Conservation (phyloP, 1,140 invertebrate species). For the Atta texana region DNA sequence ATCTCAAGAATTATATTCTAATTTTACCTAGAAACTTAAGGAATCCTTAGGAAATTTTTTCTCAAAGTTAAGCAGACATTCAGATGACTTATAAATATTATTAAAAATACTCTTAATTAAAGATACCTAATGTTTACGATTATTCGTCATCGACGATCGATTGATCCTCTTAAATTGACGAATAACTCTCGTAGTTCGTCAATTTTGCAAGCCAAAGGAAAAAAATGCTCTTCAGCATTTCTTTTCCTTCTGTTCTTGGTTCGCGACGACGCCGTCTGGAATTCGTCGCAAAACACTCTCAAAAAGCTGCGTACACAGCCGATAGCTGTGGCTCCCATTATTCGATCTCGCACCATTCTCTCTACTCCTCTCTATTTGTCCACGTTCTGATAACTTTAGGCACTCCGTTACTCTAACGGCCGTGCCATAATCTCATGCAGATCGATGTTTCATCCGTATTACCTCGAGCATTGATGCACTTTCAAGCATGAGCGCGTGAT, state of each 20-base stretch:
- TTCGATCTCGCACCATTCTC: not conserved
- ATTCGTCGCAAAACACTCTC: constrained; percentile 66
- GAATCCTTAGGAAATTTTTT: not conserved
- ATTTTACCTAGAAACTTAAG: not conserved
- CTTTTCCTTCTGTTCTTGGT: not conserved
- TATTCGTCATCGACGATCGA: not conserved
- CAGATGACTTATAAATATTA: not conserved
- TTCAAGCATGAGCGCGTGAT: not conserved
- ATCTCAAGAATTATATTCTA: not conserved
- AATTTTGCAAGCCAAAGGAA: not conserved
- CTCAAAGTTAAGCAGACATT: not conserved
- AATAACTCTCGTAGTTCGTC: not conserved
- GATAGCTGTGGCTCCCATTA: constrained; percentile 45
- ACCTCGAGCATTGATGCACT: not conserved
- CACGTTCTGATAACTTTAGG: constrained; percentile 50
- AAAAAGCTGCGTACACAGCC: constrained; percentile 54
- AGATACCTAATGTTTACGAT: not conserved
- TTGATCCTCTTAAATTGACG: not conserved
- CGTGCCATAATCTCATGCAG: constrained; percentile 14
- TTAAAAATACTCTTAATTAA: not conserved
- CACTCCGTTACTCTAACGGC: constrained; percentile 10
- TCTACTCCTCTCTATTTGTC: constrained; percentile 30
- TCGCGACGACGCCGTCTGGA: constrained; percentile 37
- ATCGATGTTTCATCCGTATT: constrained; percentile 34
- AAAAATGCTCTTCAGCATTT: constrained; percentile 26